Percentiles rank a stretch among this genome's conserved stretches.
Conservation (phyloP, 2,888 invertebrate species). For the Conistra vaccinii region DNA sequence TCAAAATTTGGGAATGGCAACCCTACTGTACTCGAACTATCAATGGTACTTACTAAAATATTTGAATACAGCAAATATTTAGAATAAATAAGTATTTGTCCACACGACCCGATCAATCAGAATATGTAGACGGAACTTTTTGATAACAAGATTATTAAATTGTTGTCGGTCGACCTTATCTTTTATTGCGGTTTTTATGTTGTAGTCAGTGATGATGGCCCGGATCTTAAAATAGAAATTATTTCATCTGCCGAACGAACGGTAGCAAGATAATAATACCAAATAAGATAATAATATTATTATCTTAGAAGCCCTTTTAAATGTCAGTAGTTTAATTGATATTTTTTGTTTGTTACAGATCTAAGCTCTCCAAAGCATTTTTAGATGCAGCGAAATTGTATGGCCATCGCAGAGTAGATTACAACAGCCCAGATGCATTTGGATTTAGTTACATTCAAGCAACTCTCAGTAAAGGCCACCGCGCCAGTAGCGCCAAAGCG, state of each 20-base stretch:
- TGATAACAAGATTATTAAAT: conserved; percentile 5
- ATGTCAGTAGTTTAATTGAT: neutral
- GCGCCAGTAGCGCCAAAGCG: conserved; percentile 90
- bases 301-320: conserved; percentile 5
- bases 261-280: neutral
- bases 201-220: neutral
- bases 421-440: conserved; percentile 92
- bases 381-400: conserved; percentile 91
- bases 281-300: neutral
- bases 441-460: conserved; percentile 90
- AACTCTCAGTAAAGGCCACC: conserved; percentile 86
- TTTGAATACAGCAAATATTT: conserved; percentile 13
- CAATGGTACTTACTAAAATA: neutral
- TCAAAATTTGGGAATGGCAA: too few species aligned
- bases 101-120: conserved; percentile 5
- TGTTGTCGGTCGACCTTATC: neutral
- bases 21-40: conserved; percentile 13
- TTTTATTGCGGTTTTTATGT: conserved; percentile 15
- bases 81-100: neutral
- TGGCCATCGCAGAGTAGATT: conserved; percentile 93
- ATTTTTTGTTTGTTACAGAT: conserved; percentile 72
- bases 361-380: conserved; percentile 92
- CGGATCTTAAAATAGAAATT: conserved; percentile 31
- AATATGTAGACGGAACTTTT: neutral
- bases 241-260: neutral